phyloP scores from a whole-genome alignment of 2,797 vertebrate genomes.

The Dicrostonyx torquatus region DNA sequence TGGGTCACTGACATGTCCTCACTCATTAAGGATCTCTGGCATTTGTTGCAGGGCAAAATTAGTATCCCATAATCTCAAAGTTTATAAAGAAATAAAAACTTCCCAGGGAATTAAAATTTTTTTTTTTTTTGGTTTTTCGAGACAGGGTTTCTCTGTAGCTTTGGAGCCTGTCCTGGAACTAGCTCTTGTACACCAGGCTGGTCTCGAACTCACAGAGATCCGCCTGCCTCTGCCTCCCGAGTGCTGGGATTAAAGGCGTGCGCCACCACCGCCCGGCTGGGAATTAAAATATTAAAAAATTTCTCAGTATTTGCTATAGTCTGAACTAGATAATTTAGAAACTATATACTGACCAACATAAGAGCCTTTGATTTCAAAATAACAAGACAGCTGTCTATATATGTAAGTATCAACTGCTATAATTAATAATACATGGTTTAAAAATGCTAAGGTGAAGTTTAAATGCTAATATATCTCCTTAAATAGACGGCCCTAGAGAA shows the following conservation, averaged over 20 bases:
- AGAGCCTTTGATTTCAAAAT: conserved; percentile 61
- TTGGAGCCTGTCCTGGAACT: too few relatives aligned
- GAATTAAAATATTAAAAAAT: conserved; percentile 8
- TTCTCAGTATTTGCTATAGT: conserved; percentile 15
- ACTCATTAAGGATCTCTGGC: conserved; percentile 7
- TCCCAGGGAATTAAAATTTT: conserved; percentile 17
- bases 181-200: too few relatives aligned
- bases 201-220: too few relatives aligned
- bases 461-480: conserved; percentile 31
- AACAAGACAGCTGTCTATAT: neutral
- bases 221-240: too few relatives aligned
- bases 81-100: conserved; percentile 36
- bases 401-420: conserved; percentile 16
- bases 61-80: neutral
- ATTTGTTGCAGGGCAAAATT: conserved; percentile 14
- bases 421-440: conserved; percentile 7
- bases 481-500: neutral
- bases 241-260: too few relatives aligned
- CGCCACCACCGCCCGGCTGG: too few relatives aligned
- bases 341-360: conserved; percentile 12
- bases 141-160: too few relatives aligned
- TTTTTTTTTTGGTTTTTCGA: too few relatives aligned
- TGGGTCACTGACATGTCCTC: conserved; percentile 27
- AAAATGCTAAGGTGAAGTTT: conserved; percentile 30
- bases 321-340: conserved; percentile 41